Evolutionary conservation across 2,797 vertebrate genomes (phyloP).

Genomic region (Cyprinodon diabolis): DNA sequence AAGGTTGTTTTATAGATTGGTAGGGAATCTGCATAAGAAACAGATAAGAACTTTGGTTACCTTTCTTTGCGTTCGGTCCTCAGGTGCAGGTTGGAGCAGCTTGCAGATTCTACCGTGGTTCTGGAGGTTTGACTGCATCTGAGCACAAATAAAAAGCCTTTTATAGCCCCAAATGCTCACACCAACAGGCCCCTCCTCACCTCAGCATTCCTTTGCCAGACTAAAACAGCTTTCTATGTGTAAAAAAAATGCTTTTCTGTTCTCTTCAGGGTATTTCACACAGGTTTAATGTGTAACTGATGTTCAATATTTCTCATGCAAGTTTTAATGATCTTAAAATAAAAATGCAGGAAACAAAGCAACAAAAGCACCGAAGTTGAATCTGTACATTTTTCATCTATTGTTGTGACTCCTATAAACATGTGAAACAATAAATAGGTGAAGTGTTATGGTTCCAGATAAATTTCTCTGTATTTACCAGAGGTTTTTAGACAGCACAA

Average conservation of each 20-base stretch:
- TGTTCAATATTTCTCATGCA: neutral
- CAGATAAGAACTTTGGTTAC: slow-evolving; percentile 37
- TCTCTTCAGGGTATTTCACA: neutral
- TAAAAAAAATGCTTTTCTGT: neutral
- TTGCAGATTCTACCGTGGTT: slow-evolving; percentile 24
- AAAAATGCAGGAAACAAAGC: neutral
- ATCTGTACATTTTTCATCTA: neutral
- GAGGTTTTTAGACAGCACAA: slow-evolving; percentile 29
- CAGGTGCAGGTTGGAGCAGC: slow-evolving; percentile 33
- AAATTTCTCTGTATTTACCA: slow-evolving; percentile 4
- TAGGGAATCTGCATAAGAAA: neutral
- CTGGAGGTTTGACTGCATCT: slow-evolving; percentile 1
- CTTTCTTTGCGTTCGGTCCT: slow-evolving; percentile 46
- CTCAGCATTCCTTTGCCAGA: slow-evolving; percentile 17
- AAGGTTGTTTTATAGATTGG: neutral
- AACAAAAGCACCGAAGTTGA: neutral
- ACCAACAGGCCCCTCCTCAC: slow-evolving; percentile 55
- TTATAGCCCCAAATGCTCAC: slow-evolving; percentile 55
- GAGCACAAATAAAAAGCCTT: slow-evolving; percentile 33
- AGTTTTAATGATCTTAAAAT: neutral
- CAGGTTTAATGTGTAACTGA: too few relatives aligned
- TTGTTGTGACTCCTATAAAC: neutral
- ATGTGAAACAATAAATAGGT: neutral
- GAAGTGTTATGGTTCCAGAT: neutral
- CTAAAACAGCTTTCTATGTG: slow-evolving; percentile 16